phyloP scores from a whole-genome alignment of 2,888 invertebrate species.

The Nipponacmea schrenckii region DNA sequence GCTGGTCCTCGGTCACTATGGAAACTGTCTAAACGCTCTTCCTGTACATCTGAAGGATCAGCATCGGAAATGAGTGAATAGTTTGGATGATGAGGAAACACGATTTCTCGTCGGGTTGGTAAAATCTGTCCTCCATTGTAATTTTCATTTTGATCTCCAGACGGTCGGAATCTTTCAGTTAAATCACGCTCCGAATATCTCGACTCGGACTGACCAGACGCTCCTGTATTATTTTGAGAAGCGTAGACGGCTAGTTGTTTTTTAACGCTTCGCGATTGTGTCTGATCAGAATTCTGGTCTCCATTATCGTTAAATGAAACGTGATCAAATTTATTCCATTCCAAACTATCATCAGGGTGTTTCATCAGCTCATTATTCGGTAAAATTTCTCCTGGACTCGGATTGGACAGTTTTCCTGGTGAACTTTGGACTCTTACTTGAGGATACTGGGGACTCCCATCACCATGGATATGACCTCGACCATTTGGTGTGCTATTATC shows the following conservation, averaged over 20 bases:
- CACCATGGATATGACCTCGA: not conserved
- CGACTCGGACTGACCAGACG: not conserved
- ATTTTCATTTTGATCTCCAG: not conserved
- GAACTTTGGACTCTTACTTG: not conserved
- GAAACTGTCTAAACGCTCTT: not conserved
- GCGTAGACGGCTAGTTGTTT: not conserved
- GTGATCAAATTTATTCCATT: not conserved
- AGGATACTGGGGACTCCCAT: not conserved
- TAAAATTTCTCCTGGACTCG: not conserved
- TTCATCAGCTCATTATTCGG: not conserved
- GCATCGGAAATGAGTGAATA: not conserved
- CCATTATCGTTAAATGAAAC: not conserved
- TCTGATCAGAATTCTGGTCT: not conserved
- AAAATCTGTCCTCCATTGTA: not conserved
- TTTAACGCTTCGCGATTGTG: too few species aligned
- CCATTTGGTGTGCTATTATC: not conserved
- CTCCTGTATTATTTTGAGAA: not conserved
- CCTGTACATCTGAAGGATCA: not conserved
- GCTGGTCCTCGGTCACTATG: not conserved
- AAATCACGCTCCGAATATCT: not conserved
- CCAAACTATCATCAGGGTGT: not conserved
- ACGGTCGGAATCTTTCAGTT: not conserved
- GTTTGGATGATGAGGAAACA: not conserved
- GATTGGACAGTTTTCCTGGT: not conserved
- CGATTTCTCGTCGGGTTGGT: not conserved